Evolutionary conservation across 2,888 invertebrate genomes (phyloP), one percentile per base, ranked within the genome.

Genomic region (Tipula lateralis): DNA sequence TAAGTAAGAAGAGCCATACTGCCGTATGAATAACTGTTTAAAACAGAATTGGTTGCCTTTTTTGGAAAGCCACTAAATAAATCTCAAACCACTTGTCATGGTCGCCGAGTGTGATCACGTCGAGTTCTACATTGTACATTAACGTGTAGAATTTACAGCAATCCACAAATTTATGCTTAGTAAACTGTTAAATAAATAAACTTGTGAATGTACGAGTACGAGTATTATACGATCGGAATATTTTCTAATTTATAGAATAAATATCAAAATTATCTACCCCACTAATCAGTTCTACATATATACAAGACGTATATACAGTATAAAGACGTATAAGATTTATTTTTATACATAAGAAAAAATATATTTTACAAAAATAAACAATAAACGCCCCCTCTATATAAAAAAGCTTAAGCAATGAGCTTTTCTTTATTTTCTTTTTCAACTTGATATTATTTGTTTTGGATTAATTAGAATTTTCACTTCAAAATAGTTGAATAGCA

Each of bases 381-480:
- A 66, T 66, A 66, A 66, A 66, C 66, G 66, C 66, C 66, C 66
- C 24, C 66, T 39, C n/a, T 44, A 44, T 44, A 66, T 39, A 66
- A 66, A 66, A 19, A 66, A 24, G 66, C 66, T 66, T 66, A 66
- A 66, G 66, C 24, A 66, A 66, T 0, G 24, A 66, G 24, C 19
- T 66, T 66, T 24, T 24, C 24, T 66, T 66, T 66, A 9, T 24
- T 39, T 66, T 66, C 24, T 66, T 66, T 66, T 66, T 12, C 19
- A 66, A 66, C 66, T 66, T 66, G 66, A 66, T 66, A 66, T 66
- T 66, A 66, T 66, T 66, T 66, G 66, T 66, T 66, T 66, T 66
- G 66, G 24, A 66, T 66, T 66, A 66, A 66, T 66, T 66, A 66
- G 66, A 66, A 66, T 66, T 66, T 66, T 66, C 24, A 66, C 66